Conservation (phyloP, 2,113 vertebrate species). For the Charina bottae region DNA sequence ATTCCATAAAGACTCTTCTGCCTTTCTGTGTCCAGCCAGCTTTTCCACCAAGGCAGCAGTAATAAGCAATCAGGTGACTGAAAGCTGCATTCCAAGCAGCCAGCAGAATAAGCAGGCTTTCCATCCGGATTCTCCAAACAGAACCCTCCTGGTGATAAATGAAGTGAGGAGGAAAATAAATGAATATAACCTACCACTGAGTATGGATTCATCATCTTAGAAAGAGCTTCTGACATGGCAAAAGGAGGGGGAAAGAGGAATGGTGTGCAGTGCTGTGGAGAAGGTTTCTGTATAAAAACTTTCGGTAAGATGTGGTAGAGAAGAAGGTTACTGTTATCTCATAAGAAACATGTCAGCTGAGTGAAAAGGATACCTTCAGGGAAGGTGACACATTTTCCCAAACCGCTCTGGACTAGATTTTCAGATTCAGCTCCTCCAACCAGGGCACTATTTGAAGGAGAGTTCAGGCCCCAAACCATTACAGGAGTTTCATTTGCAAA, state of each 20-base stretch:
- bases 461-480: background rate
- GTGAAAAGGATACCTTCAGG: conserved; percentile 27
- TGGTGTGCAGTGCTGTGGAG: background rate
- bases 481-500: background rate
- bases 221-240: conserved; percentile 50
- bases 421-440: conserved; percentile 2
- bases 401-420: conserved; percentile 5
- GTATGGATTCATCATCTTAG: conserved; percentile 59
- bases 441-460: background rate
- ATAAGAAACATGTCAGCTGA: background rate
- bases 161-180: conserved; percentile 68
- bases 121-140: conserved; percentile 62
- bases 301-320: conserved; percentile 37
- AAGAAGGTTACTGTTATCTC: conserved; percentile 35
- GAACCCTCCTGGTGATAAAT: conserved; percentile 66
- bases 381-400: conserved; percentile 16
- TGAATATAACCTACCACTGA: conserved; percentile 60
- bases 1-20: conserved; percentile 47
- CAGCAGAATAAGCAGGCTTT: conserved; percentile 57
- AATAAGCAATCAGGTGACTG: conserved; percentile 62
- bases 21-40: conserved; percentile 40
- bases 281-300: background rate
- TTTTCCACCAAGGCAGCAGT: conserved; percentile 49
- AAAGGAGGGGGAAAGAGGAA: background rate
- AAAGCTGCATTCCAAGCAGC: conserved; percentile 52